These are phyloP conservation scores for Callitettix versicolor DNA, from an alignment of 1,140 invertebrate genomes.

Conservation along the genomic window DNA sequence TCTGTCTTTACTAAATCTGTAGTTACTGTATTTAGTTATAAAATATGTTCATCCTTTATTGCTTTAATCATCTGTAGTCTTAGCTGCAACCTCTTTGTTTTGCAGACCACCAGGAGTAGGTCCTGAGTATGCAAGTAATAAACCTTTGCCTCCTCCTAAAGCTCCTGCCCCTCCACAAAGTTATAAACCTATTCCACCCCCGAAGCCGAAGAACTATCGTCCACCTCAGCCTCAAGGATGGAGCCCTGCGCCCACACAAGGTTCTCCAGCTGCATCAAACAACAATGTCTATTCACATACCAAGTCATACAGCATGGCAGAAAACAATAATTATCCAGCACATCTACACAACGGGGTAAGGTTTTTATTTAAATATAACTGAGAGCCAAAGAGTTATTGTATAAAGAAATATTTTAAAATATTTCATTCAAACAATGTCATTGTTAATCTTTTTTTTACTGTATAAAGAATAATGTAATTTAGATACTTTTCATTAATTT, in stretches of 20 bases:
- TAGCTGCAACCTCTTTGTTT: slow-evolving; percentile 12
- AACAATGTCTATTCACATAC: slow-evolving; percentile 35
- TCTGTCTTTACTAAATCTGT: no score
- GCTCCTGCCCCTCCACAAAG: slow-evolving; percentile 26
- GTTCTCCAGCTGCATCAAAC: slow-evolving; percentile 6
- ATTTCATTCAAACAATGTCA: no score
- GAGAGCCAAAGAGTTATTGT: no score
- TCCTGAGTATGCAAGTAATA: slow-evolving; percentile 28
- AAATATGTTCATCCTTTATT: no score
- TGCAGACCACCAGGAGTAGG: slow-evolving; percentile 30
- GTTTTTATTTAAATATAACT: slow-evolving; percentile 13
- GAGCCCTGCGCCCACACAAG: slow-evolving; percentile 31
- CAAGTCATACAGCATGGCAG: slow-evolving; percentile 37
- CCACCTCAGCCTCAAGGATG: slow-evolving; percentile 47
- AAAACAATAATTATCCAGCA: slow-evolving; percentile 29
- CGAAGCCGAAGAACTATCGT: slow-evolving; percentile 82
- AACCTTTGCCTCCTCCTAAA: slow-evolving; percentile 36
- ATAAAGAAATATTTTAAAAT: no score
- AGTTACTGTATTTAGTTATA: no score
- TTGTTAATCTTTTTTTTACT: no score
- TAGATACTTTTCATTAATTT: no score
- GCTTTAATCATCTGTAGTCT: no score
- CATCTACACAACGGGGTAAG: slow-evolving; percentile 41
- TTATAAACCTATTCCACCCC: slow-evolving; percentile 82
- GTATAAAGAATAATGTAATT: no score